Base-by-base conservation (phyloP, 2,797 vertebrate genomes). In the Brotula barbata region DNA sequence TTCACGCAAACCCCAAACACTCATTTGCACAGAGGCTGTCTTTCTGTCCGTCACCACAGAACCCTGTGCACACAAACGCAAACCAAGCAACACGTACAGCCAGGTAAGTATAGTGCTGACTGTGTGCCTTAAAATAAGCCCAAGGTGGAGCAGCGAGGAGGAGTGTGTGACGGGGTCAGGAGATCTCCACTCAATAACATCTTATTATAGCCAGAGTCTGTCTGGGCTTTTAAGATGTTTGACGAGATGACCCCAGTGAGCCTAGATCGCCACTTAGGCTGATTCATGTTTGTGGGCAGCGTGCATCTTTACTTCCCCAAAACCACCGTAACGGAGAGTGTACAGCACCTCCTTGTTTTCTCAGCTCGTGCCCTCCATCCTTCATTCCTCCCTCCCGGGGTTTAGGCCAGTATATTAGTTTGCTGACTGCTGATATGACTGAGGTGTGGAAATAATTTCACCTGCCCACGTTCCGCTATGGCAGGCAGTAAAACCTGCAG, bases 141-240 rank as follows among this genome's bases (percentile, higher is more conserved):
- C 63, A 56, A 77, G 77, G 73, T 81, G 78, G 71, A 68, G 77
- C 44, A 58, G 58, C 33, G 43, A 53, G 65, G 60, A 72, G 67
- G 58, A 17, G 78, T 61, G 70, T 47, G 25, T 79, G 77, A 87
- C 78, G 73, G 46, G 72, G 61, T 69, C 72, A 73, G 72, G 49
- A 77, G 47, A 78, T 61, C 49, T 59, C 77, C 60, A 71, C 78
- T 83, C 85, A 87, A 71, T 88, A 85, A 85, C 85, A 87, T 75
- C 85, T 88, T 82, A 87, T 89, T 89, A 90, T 80, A 81, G 77
- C 61, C 64, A 68, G 69, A 81, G 82, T 83, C 80, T 56, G 84
- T 85, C 85, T 85, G 78, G 81, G 80, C 78, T 83, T 80, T 86
- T 87, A 84, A 85, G 85, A 85, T 79, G 76, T 75, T 83, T 77